phyloP scores from a whole-genome alignment of 2,888 invertebrate species.

The Eristalinus aeneus region DNA sequence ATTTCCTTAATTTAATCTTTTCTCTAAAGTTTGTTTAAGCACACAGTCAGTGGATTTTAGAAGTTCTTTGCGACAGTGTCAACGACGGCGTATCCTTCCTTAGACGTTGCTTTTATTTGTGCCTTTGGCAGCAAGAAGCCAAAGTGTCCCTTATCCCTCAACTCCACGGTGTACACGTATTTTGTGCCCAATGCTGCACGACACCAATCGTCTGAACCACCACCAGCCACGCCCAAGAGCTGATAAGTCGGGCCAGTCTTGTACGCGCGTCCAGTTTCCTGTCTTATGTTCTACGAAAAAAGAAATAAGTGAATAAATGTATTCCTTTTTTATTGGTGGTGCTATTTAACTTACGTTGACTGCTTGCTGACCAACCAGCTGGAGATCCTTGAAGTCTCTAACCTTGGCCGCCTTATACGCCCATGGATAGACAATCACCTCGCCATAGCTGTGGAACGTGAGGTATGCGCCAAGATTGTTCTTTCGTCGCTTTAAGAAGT shows the following conservation, averaged over 20 bases:
- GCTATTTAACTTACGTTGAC: slow-evolving; percentile 60
- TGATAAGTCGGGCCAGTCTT: slow-evolving; percentile 76
- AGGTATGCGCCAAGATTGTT: slow-evolving; percentile 85
- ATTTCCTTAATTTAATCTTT: slow-evolving; percentile 1
- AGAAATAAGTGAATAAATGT: not conserved
- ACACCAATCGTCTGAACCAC: slow-evolving; percentile 80
- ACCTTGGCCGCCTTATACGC: slow-evolving; percentile 78
- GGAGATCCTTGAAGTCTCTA: slow-evolving; percentile 74
- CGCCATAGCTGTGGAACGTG: slow-evolving; percentile 88
- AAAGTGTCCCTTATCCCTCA: slow-evolving; percentile 77
- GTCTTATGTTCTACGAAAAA: slow-evolving; percentile 73
- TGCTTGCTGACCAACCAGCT: slow-evolving; percentile 75
- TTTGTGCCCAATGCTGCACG: slow-evolving; percentile 75
- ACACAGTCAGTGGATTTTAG: slow-evolving; percentile 63
- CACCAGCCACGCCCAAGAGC: slow-evolving; percentile 78
- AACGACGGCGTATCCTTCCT: slow-evolving; percentile 76
- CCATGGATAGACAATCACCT: slow-evolving; percentile 78
- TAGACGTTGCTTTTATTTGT: slow-evolving; percentile 76
- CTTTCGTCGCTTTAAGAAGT: slow-evolving; percentile 81
- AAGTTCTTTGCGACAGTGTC: slow-evolving; percentile 76
- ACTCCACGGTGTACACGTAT: slow-evolving; percentile 78
- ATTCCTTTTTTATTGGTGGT: too few relatives aligned
- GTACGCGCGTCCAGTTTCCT: slow-evolving; percentile 76
- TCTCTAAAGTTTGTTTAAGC: slow-evolving; percentile 4
- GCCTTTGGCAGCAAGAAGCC: slow-evolving; percentile 78